These are phyloP conservation scores for Dermatemys mawii DNA, from an alignment of 2,113 vertebrate species.

Conservation along the genomic window DNA sequence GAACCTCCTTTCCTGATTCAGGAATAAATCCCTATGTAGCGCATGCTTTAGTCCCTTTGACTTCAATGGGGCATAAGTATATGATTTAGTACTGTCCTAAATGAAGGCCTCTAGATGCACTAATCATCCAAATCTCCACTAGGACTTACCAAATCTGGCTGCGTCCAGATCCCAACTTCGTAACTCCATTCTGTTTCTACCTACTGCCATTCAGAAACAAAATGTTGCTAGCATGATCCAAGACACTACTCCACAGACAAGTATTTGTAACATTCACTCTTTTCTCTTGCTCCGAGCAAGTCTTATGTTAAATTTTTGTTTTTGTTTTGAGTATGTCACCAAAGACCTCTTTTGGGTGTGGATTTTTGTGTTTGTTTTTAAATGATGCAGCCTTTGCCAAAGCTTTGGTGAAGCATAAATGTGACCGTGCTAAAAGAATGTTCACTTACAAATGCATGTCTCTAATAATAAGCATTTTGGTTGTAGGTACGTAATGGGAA, in stretches of 20 bases:
- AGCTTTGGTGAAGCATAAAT: conserved; percentile 8
- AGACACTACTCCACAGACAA: rapidly evolving
- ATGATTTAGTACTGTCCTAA: not conserved
- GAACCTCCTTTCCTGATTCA: not conserved
- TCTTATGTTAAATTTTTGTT: rapidly evolving
- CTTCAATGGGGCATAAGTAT: not conserved
- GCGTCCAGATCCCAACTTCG: not conserved
- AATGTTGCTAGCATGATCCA: rapidly evolving
- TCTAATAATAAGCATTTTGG: not conserved
- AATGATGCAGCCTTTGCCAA: conserved; percentile 9
- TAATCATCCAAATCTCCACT: not conserved
- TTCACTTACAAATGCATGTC: not conserved
- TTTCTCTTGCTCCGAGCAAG: not conserved
- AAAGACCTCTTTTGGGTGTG: conserved; percentile 40
- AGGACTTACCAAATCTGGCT: not conserved
- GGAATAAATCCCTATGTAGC: not conserved
- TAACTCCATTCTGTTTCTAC: not conserved
- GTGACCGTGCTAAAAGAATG: conserved; percentile 50
- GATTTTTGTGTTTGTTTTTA: not conserved
- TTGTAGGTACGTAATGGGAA: not conserved
- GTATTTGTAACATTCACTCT: rapidly evolving
- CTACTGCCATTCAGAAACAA: rapidly evolving
- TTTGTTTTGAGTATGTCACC: conserved; percentile 26
- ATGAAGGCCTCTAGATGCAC: too few species aligned
- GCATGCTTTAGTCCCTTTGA: not conserved